Percentiles rank a stretch among this genome's conserved stretches.
Conservation (phyloP, 2,113 vertebrate genomes). For the Scartelaos histophorus region DNA sequence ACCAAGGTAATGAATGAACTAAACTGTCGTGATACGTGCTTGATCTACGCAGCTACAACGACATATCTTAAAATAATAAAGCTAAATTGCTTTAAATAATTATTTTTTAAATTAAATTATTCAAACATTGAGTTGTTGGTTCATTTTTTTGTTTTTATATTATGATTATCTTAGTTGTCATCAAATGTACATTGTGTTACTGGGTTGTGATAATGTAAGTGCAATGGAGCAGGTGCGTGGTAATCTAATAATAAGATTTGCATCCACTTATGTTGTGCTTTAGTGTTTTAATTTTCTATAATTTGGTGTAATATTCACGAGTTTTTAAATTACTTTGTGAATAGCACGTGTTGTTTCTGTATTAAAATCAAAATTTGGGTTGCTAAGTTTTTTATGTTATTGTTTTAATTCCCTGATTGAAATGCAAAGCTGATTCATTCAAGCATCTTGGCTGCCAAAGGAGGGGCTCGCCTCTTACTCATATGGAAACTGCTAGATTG, state of each 20-base stretch:
- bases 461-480: slow-evolving; percentile 30
- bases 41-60: not conserved
- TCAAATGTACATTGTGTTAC: not conserved
- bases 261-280: not conserved
- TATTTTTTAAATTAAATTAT: not conserved
- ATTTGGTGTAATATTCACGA: not conserved
- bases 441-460: not conserved
- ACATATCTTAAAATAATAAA: not conserved
- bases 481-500: slow-evolving; percentile 44
- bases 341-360: not conserved
- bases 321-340: slow-evolving; percentile 19
- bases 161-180: not conserved
- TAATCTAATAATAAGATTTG: not conserved
- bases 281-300: not conserved
- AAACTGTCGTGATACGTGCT: not conserved
- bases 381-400: not conserved
- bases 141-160: not conserved
- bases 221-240: not conserved
- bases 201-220: not conserved
- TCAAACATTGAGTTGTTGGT: too few relatives aligned
- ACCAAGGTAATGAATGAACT: slow-evolving; percentile 43
- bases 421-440: slow-evolving; percentile 1
- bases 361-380: not conserved
- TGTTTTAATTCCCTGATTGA: not conserved
- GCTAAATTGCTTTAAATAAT: not conserved